Evolutionary conservation across 1,140 invertebrate species (phyloP), one percentile per base, ranked within the genome.

Genomic region (Chymomyza costata): DNA sequence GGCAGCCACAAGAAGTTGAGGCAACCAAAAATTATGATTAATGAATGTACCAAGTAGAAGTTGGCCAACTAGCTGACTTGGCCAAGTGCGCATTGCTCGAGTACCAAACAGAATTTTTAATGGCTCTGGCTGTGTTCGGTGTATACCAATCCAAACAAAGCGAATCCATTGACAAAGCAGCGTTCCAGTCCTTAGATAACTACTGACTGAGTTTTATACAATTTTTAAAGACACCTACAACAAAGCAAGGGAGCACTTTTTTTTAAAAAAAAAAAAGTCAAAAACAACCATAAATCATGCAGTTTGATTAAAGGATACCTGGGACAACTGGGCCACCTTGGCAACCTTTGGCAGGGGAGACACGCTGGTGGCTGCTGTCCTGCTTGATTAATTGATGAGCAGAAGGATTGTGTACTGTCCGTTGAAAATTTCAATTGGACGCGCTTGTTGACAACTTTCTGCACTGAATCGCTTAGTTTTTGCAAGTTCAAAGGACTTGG

Each of bases 21-120:
- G n/a, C n/a, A n/a, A n/a, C n/a, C n/a, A n/a, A n/a, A n/a, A 80
- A 71, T 78, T 78, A 80, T 78, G 71, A 78, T 78, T 78, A 78
- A 78, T 78, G 73, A 64, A 66, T 38, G 21, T 21, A 19, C 30
- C 37, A 28, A 28, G 16, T 35, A 52, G 15, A 67, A 80, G 58
- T 78, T 67, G 46, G 62, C 62, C 62, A 78, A 71, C 66, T 78
- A 62, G 44, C 70, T 50, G 61, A 25, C 3, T 28, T 59, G 71
- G 50, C 48, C 58, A 56, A 61, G 57, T 61, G 45, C n/a, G n/a
- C n/a, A n/a, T n/a, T n/a, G n/a, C n/a, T n/a, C n/a, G n/a, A n/a
- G n/a, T n/a, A n/a, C 51, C 52, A 56, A 51, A 45, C 52, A 44
- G 48, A 78, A 70, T 76, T 78, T 76, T 78, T 76, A 71, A 78